Evolutionary conservation across 2,797 vertebrate genomes (phyloP), one percentile per base, ranked within the genome.

Genomic region (Gallinago nigripennis): DNA sequence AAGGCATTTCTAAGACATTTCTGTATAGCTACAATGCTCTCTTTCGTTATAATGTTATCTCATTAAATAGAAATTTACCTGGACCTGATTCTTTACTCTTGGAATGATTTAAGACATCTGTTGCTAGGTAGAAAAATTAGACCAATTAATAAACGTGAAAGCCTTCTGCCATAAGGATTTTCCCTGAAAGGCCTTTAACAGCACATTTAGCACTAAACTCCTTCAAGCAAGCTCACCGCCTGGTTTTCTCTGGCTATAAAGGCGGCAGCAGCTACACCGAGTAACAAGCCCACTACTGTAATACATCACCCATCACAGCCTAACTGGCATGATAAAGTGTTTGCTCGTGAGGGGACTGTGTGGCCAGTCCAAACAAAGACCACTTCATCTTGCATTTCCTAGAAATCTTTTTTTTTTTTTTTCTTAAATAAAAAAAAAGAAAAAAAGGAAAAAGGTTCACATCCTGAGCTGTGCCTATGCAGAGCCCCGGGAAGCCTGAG

Each of bases 381-480:
- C 88, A 84, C 81, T 97, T 97, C 97, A 97, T 97, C 77, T 82
- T 8, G 12, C 46, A 75, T 95, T 97, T 98, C 98, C 98, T 98
- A 96, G 97, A 97, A 97, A 96, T 96, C 75, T 60, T 92, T 60
- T 92, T 76, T 41, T 28, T 30, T 31, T 53, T 51, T 51, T 27
- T 37, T 31, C n/a, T 7, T 41, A 27, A 17, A 24, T n/a, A 18
- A 66, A 8, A 18, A 94, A 66, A 10, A 18, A n/a, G n/a, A n/a
- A 39, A 31, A 31, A 16, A 28, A 41, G 24, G 3, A 46, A 72
- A 75, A 63, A 69, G 91, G 56, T 72, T 96, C 81, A 63, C 84
- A 90, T 86, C 82, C 88, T 72, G 83, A 61, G 88, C 84, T 66
- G 68, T 82, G 89, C 77, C 73, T 68, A 61, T 24, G 28, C 70